A percentile compares a stretch with the other conserved stretches of the same genome.
phyloP scores from a whole-genome alignment of 2,888 invertebrate genomes.

The Digitonthophagus gazella region DNA sequence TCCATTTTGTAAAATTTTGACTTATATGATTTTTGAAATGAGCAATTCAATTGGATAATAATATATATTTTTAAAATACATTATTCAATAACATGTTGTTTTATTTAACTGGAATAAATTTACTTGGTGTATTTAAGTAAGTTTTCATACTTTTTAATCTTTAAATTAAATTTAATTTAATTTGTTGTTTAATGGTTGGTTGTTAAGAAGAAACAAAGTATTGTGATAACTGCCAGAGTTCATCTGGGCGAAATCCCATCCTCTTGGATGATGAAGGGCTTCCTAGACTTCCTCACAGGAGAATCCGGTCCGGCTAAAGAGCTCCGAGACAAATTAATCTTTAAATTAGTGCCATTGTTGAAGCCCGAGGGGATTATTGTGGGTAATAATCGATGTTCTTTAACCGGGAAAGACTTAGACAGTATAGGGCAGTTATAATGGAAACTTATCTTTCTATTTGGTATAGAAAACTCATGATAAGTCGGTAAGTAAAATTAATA shows the following conservation, averaged over 20 bases:
- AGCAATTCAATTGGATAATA: too few relatives aligned
- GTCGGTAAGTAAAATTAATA: slow-evolving; percentile 59
- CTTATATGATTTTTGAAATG: too few relatives aligned
- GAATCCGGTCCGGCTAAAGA: slow-evolving; percentile 77
- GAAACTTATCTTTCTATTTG: slow-evolving; percentile 92
- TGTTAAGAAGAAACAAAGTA: too few relatives aligned
- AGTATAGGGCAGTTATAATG: slow-evolving; percentile 89
- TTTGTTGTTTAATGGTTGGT: too few relatives aligned
- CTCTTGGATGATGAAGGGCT: slow-evolving; percentile 97
- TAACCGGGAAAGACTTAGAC: slow-evolving; percentile 90
- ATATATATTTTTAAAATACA: too few relatives aligned
- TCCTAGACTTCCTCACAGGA: slow-evolving; percentile 86
- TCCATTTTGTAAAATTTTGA: too few relatives aligned
- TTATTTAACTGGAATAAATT: too few relatives aligned
- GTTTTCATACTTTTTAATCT: too few relatives aligned
- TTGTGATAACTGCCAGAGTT: slow-evolving; percentile 87
- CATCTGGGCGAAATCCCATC: slow-evolving; percentile 95
- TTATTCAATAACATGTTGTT: too few relatives aligned
- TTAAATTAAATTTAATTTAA: too few relatives aligned
- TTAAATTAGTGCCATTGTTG: slow-evolving; percentile 93
- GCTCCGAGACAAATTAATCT: slow-evolving; percentile 88
- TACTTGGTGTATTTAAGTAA: too few relatives aligned
- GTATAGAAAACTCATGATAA: slow-evolving; percentile 88
- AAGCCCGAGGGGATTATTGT: slow-evolving; percentile 95
- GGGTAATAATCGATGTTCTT: slow-evolving; percentile 85